These are phyloP conservation scores for Auanema freiburgensis DNA, from an alignment of 2,888 invertebrate species.

Conservation along the genomic window DNA sequence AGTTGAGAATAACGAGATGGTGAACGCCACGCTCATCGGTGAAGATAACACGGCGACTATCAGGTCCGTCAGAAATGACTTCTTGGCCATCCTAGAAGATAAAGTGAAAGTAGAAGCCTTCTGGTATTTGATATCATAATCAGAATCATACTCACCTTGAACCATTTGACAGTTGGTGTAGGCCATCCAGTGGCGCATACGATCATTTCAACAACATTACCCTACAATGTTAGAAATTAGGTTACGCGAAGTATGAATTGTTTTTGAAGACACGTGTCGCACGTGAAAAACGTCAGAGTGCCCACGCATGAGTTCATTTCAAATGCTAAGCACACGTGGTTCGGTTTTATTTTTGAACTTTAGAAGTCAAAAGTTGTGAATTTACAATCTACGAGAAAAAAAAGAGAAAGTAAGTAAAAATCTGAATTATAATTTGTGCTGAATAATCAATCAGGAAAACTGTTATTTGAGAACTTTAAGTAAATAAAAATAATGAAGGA, in stretches of 20 bases:
- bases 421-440: too few species aligned
- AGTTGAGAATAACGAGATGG: slow-evolving; percentile 61
- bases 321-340: too few species aligned
- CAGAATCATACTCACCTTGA: slow-evolving; percentile 31
- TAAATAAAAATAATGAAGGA: too few species aligned
- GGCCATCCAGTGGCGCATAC: slow-evolving; percentile 66
- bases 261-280: too few species aligned
- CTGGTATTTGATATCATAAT: neutral
- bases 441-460: too few species aligned
- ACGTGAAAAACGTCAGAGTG: too few species aligned
- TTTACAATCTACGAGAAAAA: too few species aligned
- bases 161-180: slow-evolving; percentile 66
- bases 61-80: slow-evolving; percentile 53
- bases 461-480: too few species aligned
- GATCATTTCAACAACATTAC: slow-evolving; percentile 64
- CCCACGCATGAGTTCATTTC: too few species aligned
- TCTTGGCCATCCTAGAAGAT: slow-evolving; percentile 49
- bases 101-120: neutral
- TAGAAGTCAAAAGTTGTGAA: too few species aligned
- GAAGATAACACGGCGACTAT: slow-evolving; percentile 55
- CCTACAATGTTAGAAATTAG: slow-evolving; percentile 37
- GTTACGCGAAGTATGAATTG: neutral
- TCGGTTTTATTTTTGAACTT: too few species aligned
- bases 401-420: too few species aligned
- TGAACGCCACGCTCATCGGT: slow-evolving; percentile 63